phyloP scores from a whole-genome alignment of 2,113 vertebrate genomes.

The Tapirus terrestris region DNA sequence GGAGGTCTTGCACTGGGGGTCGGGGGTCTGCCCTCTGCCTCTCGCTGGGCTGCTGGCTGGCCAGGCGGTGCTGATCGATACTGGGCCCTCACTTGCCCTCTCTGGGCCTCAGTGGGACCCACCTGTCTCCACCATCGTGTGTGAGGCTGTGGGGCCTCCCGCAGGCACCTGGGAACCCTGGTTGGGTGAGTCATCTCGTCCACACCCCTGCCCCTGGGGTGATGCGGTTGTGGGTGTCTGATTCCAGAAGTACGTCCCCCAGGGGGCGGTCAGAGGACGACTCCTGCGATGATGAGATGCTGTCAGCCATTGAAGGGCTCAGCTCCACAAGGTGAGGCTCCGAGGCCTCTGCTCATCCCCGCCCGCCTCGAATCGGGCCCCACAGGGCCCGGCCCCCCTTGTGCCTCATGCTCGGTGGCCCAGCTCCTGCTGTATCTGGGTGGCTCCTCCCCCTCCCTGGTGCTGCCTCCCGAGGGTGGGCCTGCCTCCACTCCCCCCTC shows the following conservation, averaged over 20 bases:
- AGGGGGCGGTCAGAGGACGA: constrained; percentile 95
- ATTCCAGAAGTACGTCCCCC: constrained; percentile 93
- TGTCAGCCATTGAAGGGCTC: constrained; percentile 96
- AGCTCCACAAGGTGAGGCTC: constrained; percentile 92
- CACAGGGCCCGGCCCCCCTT: fast-evolving
- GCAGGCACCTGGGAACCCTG: background rate
- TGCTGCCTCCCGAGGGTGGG: background rate
- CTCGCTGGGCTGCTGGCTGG: background rate
- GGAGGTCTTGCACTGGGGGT: too few species aligned
- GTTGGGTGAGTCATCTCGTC: fast-evolving
- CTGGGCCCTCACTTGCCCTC: background rate
- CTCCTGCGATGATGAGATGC: constrained; percentile 96
- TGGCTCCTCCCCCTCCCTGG: fast-evolving
- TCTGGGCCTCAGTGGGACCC: background rate
- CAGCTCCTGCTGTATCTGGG: background rate
- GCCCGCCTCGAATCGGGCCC: fast-evolving
- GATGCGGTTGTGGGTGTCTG: constrained; percentile 15
- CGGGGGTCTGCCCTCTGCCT: background rate
- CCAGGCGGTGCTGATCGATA: background rate
- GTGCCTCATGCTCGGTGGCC: background rate
- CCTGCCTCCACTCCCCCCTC: fast-evolving
- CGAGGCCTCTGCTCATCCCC: fast-evolving
- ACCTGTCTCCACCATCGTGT: fast-evolving
- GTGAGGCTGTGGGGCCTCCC: background rate
- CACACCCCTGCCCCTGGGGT: background rate